phyloP scores from a whole-genome alignment of 2,113 vertebrate genomes.

The Calyptommatus sinebrachiatus region DNA sequence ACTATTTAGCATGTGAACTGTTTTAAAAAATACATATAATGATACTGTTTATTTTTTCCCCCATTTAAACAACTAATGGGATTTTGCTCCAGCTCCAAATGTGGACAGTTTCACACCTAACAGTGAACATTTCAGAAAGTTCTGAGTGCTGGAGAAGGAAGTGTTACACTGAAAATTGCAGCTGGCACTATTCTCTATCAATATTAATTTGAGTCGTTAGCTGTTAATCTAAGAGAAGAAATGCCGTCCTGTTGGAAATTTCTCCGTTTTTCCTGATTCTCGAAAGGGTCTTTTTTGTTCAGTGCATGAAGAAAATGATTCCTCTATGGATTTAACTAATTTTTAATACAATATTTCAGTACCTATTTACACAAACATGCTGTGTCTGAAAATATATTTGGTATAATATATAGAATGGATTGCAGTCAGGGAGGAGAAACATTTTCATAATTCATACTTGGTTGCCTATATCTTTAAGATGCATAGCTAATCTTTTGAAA shows the following conservation, averaged over 20 bases:
- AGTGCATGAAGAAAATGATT: slow-evolving; percentile 5
- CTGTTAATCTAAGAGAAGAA: slow-evolving; percentile 34
- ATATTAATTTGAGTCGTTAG: slow-evolving; percentile 30
- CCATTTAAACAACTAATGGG: slow-evolving; percentile 19
- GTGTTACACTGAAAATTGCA: slow-evolving; percentile 31
- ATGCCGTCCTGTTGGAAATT: slow-evolving; percentile 17
- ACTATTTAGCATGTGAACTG: slow-evolving; percentile 16
- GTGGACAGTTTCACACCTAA: slow-evolving; percentile 33
- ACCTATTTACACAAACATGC: slow-evolving; percentile 24
- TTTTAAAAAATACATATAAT: not conserved
- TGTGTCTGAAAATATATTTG: slow-evolving; percentile 22
- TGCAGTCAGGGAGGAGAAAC: not conserved
- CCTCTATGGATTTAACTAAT: slow-evolving; percentile 13
- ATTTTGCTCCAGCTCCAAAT: slow-evolving; percentile 25
- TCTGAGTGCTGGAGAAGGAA: slow-evolving; percentile 36
- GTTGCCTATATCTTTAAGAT: not conserved
- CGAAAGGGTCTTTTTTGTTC: slow-evolving; percentile 26
- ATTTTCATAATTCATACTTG: slow-evolving; percentile 27
- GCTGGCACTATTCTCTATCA: not conserved
- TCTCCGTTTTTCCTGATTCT: not conserved
- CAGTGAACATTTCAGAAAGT: slow-evolving; percentile 31
- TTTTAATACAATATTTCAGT: slow-evolving; percentile 20
- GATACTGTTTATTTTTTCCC: not conserved
- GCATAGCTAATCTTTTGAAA: not conserved
- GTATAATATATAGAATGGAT: slow-evolving; percentile 25